Evolutionary conservation across 2,113 vertebrate species (phyloP), one percentile per base, ranked within the genome.

Genomic region (Pipa parva): DNA sequence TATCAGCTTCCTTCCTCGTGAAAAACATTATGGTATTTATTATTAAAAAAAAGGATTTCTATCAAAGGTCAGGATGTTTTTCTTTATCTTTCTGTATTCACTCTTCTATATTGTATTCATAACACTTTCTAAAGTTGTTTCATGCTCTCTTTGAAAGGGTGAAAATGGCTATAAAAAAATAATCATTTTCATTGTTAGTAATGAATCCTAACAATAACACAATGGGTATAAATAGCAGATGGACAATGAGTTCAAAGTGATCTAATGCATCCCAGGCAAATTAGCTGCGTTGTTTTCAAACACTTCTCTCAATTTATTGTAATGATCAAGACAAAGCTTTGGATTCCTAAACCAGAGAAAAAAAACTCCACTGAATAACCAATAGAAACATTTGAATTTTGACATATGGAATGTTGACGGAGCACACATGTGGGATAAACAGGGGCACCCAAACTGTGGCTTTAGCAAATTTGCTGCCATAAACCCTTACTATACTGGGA

Each of bases 121-220:
- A 68, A 60, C 65, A 68, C 56, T 68, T 68, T 68, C 65, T 68
- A 68, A 28, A 52, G 58, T 68, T 39, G 52, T 68, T 68, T 51
- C 37, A 60, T 68, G 65, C 56, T 48, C 65, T 59, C 17, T 52
- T 49, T 68, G 65, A 52, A 59, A 60, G 56, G 56, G 56, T 68
- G 56, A 45, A 68, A 68, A 68, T 68, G 65, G 33, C 46, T 60
- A 59, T 68, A n/a, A 68, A 59, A 66, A 67, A 68, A 59, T 60
- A 68, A 68, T 68, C 56, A 60, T 56, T 52, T 56, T 67, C 55
- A 67, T 67, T 67, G 64, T 68, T 56, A 68, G 65, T 59, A 68
- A 68, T 17, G 39, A 68, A 60, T 8, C 17, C 45, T 68, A 68
- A 68, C 64, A 59, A 68, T 68, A 68, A 59, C 64, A 68, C 50